Base-by-base conservation (phyloP, 2,888 invertebrate species). In the Hypena proboscidalis region DNA sequence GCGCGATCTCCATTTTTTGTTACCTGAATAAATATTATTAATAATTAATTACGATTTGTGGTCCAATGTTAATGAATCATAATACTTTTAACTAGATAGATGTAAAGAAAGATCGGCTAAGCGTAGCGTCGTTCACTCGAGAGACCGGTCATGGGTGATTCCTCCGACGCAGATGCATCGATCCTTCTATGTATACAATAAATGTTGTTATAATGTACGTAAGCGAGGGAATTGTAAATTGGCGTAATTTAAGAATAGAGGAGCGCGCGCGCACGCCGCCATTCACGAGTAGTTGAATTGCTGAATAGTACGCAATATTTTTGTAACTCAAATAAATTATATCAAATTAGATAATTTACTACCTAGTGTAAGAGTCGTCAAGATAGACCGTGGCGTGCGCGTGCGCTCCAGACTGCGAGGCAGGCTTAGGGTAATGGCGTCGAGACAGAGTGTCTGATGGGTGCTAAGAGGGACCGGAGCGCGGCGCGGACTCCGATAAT, bases 41-140 rank as follows among this genome's bases (percentile, higher is more conserved):
- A 83, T 87, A 84, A 87, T 84, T 85, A 86, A 86, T 86, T 88
- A 90, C 85, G 75, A 90, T 87, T 78, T 85, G 91, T 88, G 91
- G 91, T 91, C 91, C 91, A 91, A 91, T 91, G 85, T 89, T 90
- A 82, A 85, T 81, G 85, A 87, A 88, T 85, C 89, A 87, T 85
- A 80, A 87, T 86, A 86, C 78, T 85, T 65, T 80, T 80, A 84
- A 81, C 80, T 88, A 89, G 83, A 85, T 90, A 90, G 87, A 72
- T 74, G 72, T 79, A 79, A 85, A 68, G 64, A 79, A 77, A 72
- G 77, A 66, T 81, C 74, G 75, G 64, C 61, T 79, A 74, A 81
- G 81, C 66, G 65, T 83, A 85, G 83, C 73, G 70, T 82, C 80
- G 80, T 74, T 75, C 74, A 71, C 66, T 70, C 73, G 66, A 72